Evolutionary conservation across 2,888 invertebrate species (phyloP), one percentile per base, ranked within the genome.

Genomic region (Caenorhabditis macrosperma): DNA sequence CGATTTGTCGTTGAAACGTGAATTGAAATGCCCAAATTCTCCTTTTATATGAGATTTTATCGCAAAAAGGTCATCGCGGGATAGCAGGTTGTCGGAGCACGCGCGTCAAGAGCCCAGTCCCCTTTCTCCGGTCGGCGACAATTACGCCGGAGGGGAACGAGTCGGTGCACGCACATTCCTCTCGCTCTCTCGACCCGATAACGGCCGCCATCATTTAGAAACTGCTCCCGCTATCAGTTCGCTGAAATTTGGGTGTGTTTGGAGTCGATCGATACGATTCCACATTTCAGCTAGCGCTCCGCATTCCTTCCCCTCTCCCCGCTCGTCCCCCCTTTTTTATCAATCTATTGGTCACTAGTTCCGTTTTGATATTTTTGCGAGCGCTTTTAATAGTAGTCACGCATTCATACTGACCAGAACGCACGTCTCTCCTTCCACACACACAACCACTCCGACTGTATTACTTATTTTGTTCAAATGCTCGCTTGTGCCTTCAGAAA

Each of bases 331-430:
- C 50, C 41, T 24, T 50, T 55, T 48, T 44, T 55, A 24, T 48
- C 46, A 41, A 15, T 46, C 22, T 41, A 69, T 60, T 69, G 60
- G 60, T 69, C 69, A 69, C 60, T 30, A 30, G 69, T 69, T 69
- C 69, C 69, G 69, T 44, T 52, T 60, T 50, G 33, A 33, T 22
- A 7, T 59, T 59, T 33, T 48, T 7, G 2, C 3, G 17, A 33
- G 28, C 38, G 10, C 33, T 67, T 68, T 38, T 68, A 68, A 57
- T 57, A 68, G 67, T 59, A 48, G 46, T 28, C 26, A 35, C 17
- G 26, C 28, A 26, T 7, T 44, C 30, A 30, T 54, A 44, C 28
- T 60, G 28, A 60, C 60, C 44, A 60, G 2, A 28, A 30, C 54
- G 7, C 3, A 24, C 46, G 22, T 20, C 12, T 30, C 24, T 24